These are phyloP conservation scores for Trichopoda pennipes DNA, from an alignment of 2,888 invertebrate genomes.

Conservation along the genomic window DNA sequence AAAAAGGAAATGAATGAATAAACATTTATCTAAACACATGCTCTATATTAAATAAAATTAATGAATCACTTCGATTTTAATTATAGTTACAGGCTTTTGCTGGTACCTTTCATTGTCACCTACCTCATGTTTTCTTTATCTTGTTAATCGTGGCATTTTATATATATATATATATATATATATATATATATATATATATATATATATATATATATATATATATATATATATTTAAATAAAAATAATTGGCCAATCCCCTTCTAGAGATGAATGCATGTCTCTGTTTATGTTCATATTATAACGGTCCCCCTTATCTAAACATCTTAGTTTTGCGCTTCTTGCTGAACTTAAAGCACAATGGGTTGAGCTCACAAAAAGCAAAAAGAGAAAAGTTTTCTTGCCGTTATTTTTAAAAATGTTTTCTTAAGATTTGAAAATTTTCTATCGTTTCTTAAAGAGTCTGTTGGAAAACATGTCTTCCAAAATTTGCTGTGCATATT, in stretches of 20 bases:
- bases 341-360: constrained; percentile 23
- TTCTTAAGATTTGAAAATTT: too few relatives aligned
- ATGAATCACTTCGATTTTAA: background rate
- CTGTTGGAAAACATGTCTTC: too few relatives aligned
- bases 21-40: constrained; percentile 36
- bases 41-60: constrained; percentile 57
- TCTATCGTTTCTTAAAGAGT: too few relatives aligned
- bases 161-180: constrained; percentile 1
- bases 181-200: too few relatives aligned
- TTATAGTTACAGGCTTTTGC: too few relatives aligned
- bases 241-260: constrained; percentile 43
- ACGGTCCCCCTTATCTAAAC: background rate
- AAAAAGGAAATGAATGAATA: too few relatives aligned
- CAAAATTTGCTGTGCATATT: too few relatives aligned
- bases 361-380: background rate
- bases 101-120: constrained; percentile 1
- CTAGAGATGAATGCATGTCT: constrained; percentile 3
- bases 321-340: background rate
- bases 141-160: background rate
- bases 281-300: constrained; percentile 2
- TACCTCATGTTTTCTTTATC: background rate
- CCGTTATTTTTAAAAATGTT: too few relatives aligned
- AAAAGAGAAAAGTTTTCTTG: background rate
- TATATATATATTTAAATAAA: constrained; percentile 11
- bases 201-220: too few relatives aligned